Conservation (phyloP, 30 jellyfish, hydroid and myxozoan genomes). For the Pseudorhiza aurosa region DNA sequence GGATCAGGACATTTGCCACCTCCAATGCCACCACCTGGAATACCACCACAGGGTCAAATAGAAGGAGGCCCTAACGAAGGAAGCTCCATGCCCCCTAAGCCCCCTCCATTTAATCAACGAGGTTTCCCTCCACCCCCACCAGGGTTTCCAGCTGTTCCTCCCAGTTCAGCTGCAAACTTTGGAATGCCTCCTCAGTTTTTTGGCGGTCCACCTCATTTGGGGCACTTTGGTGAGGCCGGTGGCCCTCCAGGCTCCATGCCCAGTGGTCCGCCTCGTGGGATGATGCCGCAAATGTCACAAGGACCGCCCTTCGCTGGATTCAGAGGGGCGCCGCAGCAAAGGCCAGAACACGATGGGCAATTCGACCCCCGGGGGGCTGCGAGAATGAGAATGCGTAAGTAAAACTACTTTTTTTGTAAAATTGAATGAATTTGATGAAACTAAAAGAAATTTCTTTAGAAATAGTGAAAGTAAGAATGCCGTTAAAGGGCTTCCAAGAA, state of each 20-base stretch:
- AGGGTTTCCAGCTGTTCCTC: slow-evolving; percentile 34
- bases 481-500: too few relatives aligned
- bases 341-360: slow-evolving; percentile 42
- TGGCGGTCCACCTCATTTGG: slow-evolving; percentile 39
- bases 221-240: slow-evolving; percentile 22
- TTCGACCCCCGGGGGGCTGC: slow-evolving; percentile 33
- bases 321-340: slow-evolving; percentile 26
- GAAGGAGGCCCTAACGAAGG: slow-evolving; percentile 30
- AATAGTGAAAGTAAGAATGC: too few relatives aligned
- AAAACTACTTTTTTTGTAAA: neutral
- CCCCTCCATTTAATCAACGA: slow-evolving; percentile 26
- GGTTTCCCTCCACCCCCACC: slow-evolving; percentile 52
- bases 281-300: slow-evolving; percentile 42
- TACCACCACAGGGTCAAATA: slow-evolving; percentile 16
- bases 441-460: too few relatives aligned
- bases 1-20: slow-evolving; percentile 57
- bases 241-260: slow-evolving; percentile 10
- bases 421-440: too few relatives aligned
- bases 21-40: slow-evolving; percentile 64
- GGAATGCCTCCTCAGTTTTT: slow-evolving; percentile 38
- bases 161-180: slow-evolving; percentile 19
- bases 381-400: slow-evolving; percentile 69
- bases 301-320: slow-evolving; percentile 47
- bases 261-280: slow-evolving; percentile 34
- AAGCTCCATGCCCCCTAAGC: neutral